Percentiles rank a stretch among this genome's conserved stretches.
Evolutionary conservation across 2,888 invertebrate genomes (phyloP).

Genomic region (Dromius quadrimaculatus): DNA sequence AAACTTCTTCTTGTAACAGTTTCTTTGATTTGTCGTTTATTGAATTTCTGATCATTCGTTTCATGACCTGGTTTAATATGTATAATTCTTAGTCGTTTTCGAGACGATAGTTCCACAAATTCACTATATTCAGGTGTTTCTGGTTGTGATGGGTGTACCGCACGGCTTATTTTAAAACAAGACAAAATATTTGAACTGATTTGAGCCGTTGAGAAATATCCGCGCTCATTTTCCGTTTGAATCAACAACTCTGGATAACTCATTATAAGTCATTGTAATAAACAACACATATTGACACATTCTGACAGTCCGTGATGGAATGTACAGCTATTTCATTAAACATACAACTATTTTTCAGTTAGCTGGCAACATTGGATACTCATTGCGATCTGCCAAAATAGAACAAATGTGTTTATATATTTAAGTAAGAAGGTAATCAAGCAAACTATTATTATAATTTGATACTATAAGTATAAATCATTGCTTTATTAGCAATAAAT

Average conservation of each 20-base stretch:
- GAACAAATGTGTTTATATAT: too few species aligned
- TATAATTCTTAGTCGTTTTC: slow-evolving; percentile 62
- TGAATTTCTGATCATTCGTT: slow-evolving; percentile 53
- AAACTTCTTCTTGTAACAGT: slow-evolving; percentile 58
- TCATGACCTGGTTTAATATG: slow-evolving; percentile 60
- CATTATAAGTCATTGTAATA: slow-evolving; percentile 36
- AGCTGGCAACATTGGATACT: too few species aligned
- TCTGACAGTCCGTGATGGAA: slow-evolving; percentile 22
- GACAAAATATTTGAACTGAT: slow-evolving; percentile 53
- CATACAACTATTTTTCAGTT: neutral
- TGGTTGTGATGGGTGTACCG: slow-evolving; percentile 62
- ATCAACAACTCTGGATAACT: slow-evolving; percentile 45
- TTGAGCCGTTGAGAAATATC: slow-evolving; percentile 35
- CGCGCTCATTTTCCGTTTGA: slow-evolving; percentile 18
- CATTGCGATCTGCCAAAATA: too few species aligned
- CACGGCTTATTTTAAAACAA: slow-evolving; percentile 59
- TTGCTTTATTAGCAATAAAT: too few species aligned
- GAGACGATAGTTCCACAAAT: slow-evolving; percentile 62
- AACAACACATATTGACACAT: slow-evolving; percentile 22
- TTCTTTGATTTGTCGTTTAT: slow-evolving; percentile 54
- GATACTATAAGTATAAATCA: too few species aligned
- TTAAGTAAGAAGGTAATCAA: too few species aligned
- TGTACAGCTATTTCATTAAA: slow-evolving; percentile 5
- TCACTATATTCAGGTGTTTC: slow-evolving; percentile 62
- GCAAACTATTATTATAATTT: too few species aligned